These are phyloP conservation scores for Ochropleura plecta DNA, from an alignment of 2,888 invertebrate species.

Conservation along the genomic window DNA sequence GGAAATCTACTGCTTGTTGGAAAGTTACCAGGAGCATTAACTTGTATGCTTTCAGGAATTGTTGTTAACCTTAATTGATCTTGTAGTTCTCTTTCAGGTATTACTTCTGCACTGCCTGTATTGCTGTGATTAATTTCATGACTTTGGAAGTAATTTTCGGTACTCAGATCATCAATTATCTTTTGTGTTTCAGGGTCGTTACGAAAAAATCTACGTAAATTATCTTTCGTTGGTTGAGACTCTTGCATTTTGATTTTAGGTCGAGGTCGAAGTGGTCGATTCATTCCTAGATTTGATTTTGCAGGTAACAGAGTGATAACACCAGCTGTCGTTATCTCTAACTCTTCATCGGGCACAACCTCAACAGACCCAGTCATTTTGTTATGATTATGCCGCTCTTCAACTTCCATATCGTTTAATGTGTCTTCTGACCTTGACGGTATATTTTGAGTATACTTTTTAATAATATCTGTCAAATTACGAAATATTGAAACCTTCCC, in stretches of 20 bases:
- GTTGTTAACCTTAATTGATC: slow-evolving; percentile 70
- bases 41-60: slow-evolving; percentile 70
- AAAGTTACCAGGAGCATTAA: slow-evolving; percentile 63
- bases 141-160: slow-evolving; percentile 75
- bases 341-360: slow-evolving; percentile 85
- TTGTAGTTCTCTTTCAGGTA: slow-evolving; percentile 68
- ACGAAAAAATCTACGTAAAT: slow-evolving; percentile 79
- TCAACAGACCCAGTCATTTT: slow-evolving; percentile 86
- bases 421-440: slow-evolving; percentile 66
- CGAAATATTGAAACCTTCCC: slow-evolving; percentile 87
- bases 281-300: slow-evolving; percentile 94
- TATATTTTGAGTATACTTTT: slow-evolving; percentile 90
- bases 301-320: slow-evolving; percentile 93
- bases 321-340: slow-evolving; percentile 82
- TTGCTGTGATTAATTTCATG: slow-evolving; percentile 69
- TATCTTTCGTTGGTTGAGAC: slow-evolving; percentile 78
- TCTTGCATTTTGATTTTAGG: slow-evolving; percentile 86
- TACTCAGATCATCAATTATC: slow-evolving; percentile 74
- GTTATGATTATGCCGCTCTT: slow-evolving; percentile 76
- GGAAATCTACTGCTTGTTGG: slow-evolving; percentile 80
- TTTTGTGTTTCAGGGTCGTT: slow-evolving; percentile 75
- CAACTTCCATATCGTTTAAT: slow-evolving; percentile 67
- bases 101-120: slow-evolving; percentile 72
- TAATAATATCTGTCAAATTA: slow-evolving; percentile 92
- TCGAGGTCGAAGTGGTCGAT: slow-evolving; percentile 92